phyloP scores from a whole-genome alignment of 2,888 invertebrate species.

The Plebejus melissa region DNA sequence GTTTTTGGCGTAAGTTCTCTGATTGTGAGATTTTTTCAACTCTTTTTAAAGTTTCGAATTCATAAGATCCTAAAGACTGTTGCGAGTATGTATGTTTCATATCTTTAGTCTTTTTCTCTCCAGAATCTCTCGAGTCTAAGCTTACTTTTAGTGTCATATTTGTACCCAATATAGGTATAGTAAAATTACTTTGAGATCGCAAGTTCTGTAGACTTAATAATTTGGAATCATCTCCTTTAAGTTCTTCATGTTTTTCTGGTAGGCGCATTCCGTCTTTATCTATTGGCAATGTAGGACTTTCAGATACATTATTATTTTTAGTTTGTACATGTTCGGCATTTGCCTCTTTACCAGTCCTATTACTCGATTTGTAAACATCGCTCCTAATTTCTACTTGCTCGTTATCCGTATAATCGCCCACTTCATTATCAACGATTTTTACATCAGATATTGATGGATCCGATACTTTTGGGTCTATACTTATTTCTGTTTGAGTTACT shows the following conservation, averaged over 20 bases:
- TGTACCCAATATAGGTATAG: conserved; percentile 66
- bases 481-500: conserved; percentile 67
- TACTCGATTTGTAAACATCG: conserved; percentile 30
- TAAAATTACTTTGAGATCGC: conserved; percentile 46
- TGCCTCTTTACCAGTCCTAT: conserved; percentile 11
- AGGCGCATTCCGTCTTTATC: conserved; percentile 31
- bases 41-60: neutral
- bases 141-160: conserved; percentile 64
- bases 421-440: conserved; percentile 49
- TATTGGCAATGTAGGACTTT: neutral
- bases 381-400: conserved; percentile 47
- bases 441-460: conserved; percentile 64
- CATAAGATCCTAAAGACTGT: neutral
- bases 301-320: neutral
- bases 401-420: conserved; percentile 50
- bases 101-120: neutral
- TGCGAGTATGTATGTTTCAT: neutral
- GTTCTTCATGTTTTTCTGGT: conserved; percentile 38
- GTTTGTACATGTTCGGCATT: neutral
- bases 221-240: conserved; percentile 32
- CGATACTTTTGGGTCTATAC: conserved; percentile 63
- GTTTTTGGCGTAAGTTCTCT: neutral
- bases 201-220: conserved; percentile 21
- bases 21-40: neutral
- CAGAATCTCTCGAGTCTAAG: conserved; percentile 36